These are phyloP conservation scores for Andrena fulva DNA, from an alignment of 2,888 invertebrate species.

Conservation along the genomic window DNA sequence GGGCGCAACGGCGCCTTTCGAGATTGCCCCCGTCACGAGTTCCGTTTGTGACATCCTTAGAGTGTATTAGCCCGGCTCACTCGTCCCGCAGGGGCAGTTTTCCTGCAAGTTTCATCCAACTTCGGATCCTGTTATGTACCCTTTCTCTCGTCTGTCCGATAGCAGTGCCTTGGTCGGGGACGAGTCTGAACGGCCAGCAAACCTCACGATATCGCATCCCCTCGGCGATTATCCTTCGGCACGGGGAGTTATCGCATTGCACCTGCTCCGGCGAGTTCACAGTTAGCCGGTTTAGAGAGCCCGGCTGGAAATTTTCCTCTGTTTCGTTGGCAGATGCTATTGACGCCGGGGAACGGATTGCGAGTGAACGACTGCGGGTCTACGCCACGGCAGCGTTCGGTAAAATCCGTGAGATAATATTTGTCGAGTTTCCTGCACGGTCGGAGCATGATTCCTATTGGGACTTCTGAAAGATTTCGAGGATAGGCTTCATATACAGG, in stretches of 20 bases:
- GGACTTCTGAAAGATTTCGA: background rate
- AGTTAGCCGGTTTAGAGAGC: slow-evolving; percentile 35
- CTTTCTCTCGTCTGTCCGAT: slow-evolving; percentile 61
- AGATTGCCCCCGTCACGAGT: slow-evolving; percentile 66
- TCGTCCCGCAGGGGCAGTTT: slow-evolving; percentile 72
- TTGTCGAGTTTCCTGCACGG: background rate
- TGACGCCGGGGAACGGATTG: background rate
- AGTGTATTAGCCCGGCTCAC: slow-evolving; percentile 69
- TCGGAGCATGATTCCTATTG: background rate
- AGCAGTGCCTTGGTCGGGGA: slow-evolving; percentile 49
- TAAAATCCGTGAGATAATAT: slow-evolving; percentile 8
- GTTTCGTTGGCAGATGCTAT: background rate
- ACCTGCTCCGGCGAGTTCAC: slow-evolving; percentile 49
- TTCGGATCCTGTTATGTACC: slow-evolving; percentile 60
- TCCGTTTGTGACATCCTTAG: slow-evolving; percentile 65
- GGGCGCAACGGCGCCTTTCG: slow-evolving; percentile 57
- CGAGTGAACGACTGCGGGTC: background rate
- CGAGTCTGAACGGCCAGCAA: slow-evolving; percentile 67
- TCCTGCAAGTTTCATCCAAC: slow-evolving; percentile 74
- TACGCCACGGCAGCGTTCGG: background rate
- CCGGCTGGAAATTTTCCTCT: slow-evolving; percentile 14
- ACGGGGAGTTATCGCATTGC: slow-evolving; percentile 48
- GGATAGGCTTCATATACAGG: no score
- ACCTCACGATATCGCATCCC: slow-evolving; percentile 60
- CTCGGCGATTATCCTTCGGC: slow-evolving; percentile 59